A percentile compares a stretch with the other conserved stretches of the same genome.
These are phyloP conservation scores for Abramis brama DNA, from an alignment of 2,113 vertebrate species.

Conservation along the genomic window DNA sequence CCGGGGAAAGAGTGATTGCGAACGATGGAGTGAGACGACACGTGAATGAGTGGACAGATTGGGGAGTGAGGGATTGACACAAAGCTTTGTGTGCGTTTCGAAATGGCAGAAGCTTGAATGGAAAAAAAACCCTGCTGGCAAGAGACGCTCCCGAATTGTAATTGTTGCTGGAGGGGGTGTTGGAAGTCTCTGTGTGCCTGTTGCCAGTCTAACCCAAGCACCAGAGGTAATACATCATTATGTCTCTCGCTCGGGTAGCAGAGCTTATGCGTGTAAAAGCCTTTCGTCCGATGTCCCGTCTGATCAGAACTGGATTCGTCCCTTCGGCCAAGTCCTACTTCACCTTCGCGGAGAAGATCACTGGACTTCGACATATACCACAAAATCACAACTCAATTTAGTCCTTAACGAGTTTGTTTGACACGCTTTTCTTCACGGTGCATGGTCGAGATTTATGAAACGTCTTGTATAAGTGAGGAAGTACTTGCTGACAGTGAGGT, in stretches of 20 bases:
- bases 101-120: not conserved
- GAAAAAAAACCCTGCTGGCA: constrained; percentile 26
- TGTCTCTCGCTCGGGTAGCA: constrained; percentile 43
- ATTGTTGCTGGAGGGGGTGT: constrained; percentile 26
- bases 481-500: constrained; percentile 43
- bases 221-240: constrained; percentile 54
- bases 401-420: constrained; percentile 56
- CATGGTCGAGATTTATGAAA: constrained; percentile 51
- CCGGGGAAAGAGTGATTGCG: not conserved
- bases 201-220: constrained; percentile 42
- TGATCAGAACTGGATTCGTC: constrained; percentile 6
- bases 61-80: not conserved
- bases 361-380: constrained; percentile 39
- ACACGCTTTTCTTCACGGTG: constrained; percentile 11
- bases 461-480: not conserved
- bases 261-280: constrained; percentile 38
- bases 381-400: constrained; percentile 60
- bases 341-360: not conserved
- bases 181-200: constrained; percentile 21
- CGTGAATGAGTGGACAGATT: constrained; percentile 3
- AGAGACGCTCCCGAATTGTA: constrained; percentile 25
- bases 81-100: constrained; percentile 13
- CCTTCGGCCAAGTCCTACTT: constrained; percentile 20
- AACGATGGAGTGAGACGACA: not conserved
- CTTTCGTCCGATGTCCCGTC: constrained; percentile 5